Conservation (phyloP, 2,888 invertebrate species). For the Clepsis dumicolana region DNA sequence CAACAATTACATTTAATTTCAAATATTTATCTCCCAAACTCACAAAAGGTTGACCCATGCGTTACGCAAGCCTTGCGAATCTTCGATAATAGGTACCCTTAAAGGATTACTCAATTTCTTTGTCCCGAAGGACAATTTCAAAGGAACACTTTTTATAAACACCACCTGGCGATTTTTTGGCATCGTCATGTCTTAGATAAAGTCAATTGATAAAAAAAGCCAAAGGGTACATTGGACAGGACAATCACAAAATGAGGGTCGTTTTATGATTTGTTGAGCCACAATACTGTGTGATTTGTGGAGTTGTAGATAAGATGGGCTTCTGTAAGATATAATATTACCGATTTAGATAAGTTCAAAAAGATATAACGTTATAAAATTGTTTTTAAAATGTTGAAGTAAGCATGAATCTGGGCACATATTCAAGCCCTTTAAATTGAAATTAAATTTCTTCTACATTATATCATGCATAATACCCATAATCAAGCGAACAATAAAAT, state of each 20-base stretch:
- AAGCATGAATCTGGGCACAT: not conserved
- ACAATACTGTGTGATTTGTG: slow-evolving; percentile 64
- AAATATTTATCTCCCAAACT: slow-evolving; percentile 42
- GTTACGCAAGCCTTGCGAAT: slow-evolving; percentile 73
- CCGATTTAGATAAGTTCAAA: not conserved
- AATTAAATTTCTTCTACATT: too few species aligned
- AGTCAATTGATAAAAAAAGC: slow-evolving; percentile 73
- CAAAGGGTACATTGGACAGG: slow-evolving; percentile 54
- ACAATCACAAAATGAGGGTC: slow-evolving; percentile 47
- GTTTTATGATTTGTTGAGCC: slow-evolving; percentile 67
- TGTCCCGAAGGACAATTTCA: slow-evolving; percentile 50
- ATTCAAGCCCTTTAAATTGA: too few species aligned
- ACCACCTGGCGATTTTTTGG: slow-evolving; percentile 79
- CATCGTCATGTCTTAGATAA: slow-evolving; percentile 68
- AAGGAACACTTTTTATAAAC: slow-evolving; percentile 45
- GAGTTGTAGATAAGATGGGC: slow-evolving; percentile 63
- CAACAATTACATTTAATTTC: slow-evolving; percentile 55
- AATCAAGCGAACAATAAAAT: slow-evolving; percentile 2
- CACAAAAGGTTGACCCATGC: slow-evolving; percentile 66
- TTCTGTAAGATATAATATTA: slow-evolving; percentile 51
- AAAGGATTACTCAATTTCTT: slow-evolving; percentile 61
- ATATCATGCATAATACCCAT: not conserved
- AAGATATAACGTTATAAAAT: not conserved
- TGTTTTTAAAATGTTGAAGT: not conserved
- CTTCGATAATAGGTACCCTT: slow-evolving; percentile 58